Evolutionary conservation across 1,140 invertebrate species (phyloP), one percentile per base, ranked within the genome.

Genomic region (Formica exsecta): DNA sequence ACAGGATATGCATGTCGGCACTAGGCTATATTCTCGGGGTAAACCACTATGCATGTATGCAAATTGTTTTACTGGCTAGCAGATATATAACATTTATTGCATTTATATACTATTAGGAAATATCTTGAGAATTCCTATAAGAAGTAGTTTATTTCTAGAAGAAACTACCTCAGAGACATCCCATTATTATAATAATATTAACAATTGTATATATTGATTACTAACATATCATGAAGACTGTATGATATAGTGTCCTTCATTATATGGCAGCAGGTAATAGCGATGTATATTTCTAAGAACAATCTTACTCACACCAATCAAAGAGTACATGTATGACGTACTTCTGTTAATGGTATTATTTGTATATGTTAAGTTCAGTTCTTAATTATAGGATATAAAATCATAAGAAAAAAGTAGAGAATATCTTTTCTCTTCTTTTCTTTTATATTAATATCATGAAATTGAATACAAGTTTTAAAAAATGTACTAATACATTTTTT

Each of bases 1-100:
- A 61, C 59, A 73, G 25, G 29, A 80, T 38, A 88, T 80, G 73
- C 81, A 88, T 86, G 73, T 66, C 29, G 32, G 51, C 73, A 71
- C 65, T 73, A 85, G 66, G 71, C 38, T 71, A 29, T 71, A 19
- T n/a, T 64, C 13, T 29, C 19, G 38, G 19, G n/a, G 13, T 38
- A 61, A 85, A 57, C 19, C 36, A 74, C 48, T 54, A 36, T 88
- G 29, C 76, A 70, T 73, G 48, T 66, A 54, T 62, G 41, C 51
- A 51, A 38, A 41, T 77, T 64, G 36, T 84, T 76, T 68, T 9
- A 71, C 41, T 81, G 29, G 61, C 71, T 51, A 59, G 51, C 22
- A 66, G 19, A 48, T 51, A 54, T 54, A 70, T 48, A 79, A 68
- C 29, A 68, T 38, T 81, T 25, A 36, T 74, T 59, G 65, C 51